Base-by-base conservation (phyloP, 1,140 invertebrate genomes). In the Helicorthomorpha holstii region DNA sequence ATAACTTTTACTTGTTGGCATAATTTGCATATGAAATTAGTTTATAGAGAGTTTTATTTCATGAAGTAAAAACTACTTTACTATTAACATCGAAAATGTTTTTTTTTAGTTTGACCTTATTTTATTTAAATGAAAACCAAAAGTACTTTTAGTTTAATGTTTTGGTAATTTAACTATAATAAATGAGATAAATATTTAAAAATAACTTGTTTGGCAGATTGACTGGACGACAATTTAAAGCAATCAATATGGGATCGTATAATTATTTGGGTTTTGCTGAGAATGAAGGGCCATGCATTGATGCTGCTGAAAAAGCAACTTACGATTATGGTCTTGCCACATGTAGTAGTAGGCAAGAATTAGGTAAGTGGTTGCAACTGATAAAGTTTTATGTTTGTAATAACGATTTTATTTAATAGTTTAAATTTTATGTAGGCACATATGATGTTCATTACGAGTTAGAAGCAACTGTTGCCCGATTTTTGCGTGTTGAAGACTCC, bases 211-310 rank as follows among this genome's bases (percentile, higher is more conserved):
- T n/a, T n/a, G n/a, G n/a, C 63, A 86, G 83, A 64, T 82, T 82
- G 59, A 86, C 85, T 2, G 86, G 85, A 27, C 77, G 73, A n/a
- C 70, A 79, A 69, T 80, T 75, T n/a, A 75, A 77, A 59, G 90
- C 83, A 60, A 74, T 93, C 56, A 93, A 94, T 70, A 70, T 92
- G 60, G 88, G 86, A 49, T 93, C 88, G 1, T 94, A 93, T 64
- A 94, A 94, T 69, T 94, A 93, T 66, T 69, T 94, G 43, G 89
- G 88, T 1, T 92, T 93, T 67, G 84, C 85, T 23, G 79, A 86
- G 63, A 74, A 77, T 50, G 64, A 68, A 1, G 87, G 88, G 10
- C 70, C 71, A n/a, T 85, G 85, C 66, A 79, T 83, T 2, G 76
- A 83, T 49, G 71, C 78, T 42, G 76, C 84, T 26, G 75, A 80